A percentile compares a stretch with the other conserved stretches of the same genome.
Conservation (phyloP, 2,113 vertebrate genomes). For the Platichthys stellatus region DNA sequence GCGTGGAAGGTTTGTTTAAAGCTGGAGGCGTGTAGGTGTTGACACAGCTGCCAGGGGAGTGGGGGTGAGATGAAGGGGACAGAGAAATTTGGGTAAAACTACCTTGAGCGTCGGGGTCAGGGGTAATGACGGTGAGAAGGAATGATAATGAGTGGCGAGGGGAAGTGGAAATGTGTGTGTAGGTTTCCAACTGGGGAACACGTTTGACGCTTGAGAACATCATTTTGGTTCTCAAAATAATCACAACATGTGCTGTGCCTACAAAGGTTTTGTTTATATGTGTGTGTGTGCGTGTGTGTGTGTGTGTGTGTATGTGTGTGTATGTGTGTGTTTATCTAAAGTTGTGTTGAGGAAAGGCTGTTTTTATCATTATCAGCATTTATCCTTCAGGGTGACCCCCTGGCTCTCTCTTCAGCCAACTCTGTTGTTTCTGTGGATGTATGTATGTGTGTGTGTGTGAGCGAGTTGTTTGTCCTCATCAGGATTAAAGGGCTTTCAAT, state of each 20-base stretch:
- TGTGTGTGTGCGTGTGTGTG: not conserved
- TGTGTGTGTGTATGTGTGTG: conserved; percentile 17
- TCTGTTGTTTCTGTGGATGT: conserved; percentile 26
- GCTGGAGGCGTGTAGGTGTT: conserved; percentile 75
- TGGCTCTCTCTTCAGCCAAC: conserved; percentile 54
- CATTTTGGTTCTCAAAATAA: conserved; percentile 46
- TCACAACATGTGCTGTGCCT: not conserved
- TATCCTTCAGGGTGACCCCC: conserved; percentile 68
- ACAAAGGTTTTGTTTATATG: conserved; percentile 11
- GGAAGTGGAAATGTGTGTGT: conserved; percentile 29
- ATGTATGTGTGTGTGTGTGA: conserved; percentile 40
- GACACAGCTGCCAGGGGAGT: conserved; percentile 81
- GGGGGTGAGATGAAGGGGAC: conserved; percentile 49
- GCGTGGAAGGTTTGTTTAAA: conserved; percentile 78
- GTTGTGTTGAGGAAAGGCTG: conserved; percentile 28
- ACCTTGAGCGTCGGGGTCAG: conserved; percentile 50
- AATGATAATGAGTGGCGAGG: conserved; percentile 46
- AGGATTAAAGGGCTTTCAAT: conserved; percentile 63
- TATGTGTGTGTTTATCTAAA: conserved; percentile 23
- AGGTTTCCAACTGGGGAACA: conserved; percentile 40
- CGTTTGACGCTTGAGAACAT: conserved; percentile 46
- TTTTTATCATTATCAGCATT: conserved; percentile 67
- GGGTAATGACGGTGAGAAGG: conserved; percentile 40
- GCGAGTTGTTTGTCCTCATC: conserved; percentile 58
- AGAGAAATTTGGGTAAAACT: conserved; percentile 63